Percentiles rank a stretch among this genome's conserved stretches.
Evolutionary conservation across 2,113 vertebrate genomes (phyloP).

Genomic region (Ariopsis seemanni): DNA sequence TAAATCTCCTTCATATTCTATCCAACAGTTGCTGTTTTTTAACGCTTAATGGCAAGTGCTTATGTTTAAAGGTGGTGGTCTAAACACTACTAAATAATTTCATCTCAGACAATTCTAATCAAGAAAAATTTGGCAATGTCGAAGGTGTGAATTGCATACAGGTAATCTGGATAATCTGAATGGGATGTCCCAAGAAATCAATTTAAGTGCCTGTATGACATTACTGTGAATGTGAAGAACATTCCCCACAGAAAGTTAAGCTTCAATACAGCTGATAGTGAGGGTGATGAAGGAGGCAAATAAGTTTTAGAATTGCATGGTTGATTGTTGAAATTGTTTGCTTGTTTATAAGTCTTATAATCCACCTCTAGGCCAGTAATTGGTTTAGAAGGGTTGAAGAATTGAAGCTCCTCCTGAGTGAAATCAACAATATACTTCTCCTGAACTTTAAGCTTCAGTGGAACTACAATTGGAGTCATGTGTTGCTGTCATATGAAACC

Average conservation of each 20-base stretch:
- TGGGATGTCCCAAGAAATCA: background rate
- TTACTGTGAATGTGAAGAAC: background rate
- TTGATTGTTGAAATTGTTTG: background rate
- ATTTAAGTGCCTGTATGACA: background rate
- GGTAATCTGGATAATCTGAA: background rate
- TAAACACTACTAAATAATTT: background rate
- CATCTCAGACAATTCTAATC: background rate
- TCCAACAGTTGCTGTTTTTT: background rate
- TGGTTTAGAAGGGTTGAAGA: no score
- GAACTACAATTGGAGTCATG: background rate
- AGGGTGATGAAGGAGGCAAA: background rate
- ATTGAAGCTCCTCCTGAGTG: background rate
- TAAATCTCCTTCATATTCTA: background rate
- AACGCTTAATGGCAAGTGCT: background rate
- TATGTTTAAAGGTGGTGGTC: background rate
- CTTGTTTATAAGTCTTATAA: background rate
- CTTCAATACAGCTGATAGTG: background rate
- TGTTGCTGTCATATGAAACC: background rate
- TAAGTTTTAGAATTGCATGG: background rate
- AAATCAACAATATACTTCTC: background rate
- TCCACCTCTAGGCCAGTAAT: background rate
- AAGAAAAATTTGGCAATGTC: background rate
- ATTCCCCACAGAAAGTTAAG: background rate
- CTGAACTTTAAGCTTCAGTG: background rate
- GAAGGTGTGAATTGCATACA: background rate